These are phyloP conservation scores for Trichopria drosophilae DNA, from an alignment of 2,888 invertebrate species.

Conservation along the genomic window DNA sequence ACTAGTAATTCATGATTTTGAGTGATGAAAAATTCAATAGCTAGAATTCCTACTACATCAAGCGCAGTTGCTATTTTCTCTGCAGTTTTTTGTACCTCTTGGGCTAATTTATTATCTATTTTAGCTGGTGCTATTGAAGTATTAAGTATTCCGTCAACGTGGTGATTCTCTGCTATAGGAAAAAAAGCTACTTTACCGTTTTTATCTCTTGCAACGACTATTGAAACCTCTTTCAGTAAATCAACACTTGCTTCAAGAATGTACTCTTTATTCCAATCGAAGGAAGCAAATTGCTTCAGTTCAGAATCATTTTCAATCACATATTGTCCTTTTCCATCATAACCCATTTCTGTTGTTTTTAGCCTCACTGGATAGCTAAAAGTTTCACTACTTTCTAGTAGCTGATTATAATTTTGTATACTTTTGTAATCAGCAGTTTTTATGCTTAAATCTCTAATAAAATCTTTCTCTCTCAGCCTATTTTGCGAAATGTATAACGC, in stretches of 20 bases:
- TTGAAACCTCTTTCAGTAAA: constrained; percentile 18
- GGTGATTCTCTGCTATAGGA: constrained; percentile 15
- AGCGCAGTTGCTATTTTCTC: constrained; percentile 15
- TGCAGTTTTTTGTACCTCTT: constrained; percentile 15
- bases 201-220: constrained; percentile 16
- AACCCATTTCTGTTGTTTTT: constrained; percentile 18
- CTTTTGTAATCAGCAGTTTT: constrained; percentile 14
- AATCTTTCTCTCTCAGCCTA: constrained; percentile 13
- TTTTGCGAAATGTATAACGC: constrained; percentile 18
- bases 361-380: constrained; percentile 17
- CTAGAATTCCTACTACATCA: constrained; percentile 15
- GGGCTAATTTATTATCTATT: constrained; percentile 14
- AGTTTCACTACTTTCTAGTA: constrained; percentile 14
- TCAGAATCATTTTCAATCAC: constrained; percentile 17
- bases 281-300: constrained; percentile 16
- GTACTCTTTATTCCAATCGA: constrained; percentile 17
- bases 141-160: constrained; percentile 16
- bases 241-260: constrained; percentile 17
- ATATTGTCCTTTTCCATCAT: constrained; percentile 18
- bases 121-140: constrained; percentile 15
- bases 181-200: constrained; percentile 17
- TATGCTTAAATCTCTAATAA: constrained; percentile 12
- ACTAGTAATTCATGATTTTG: constrained; percentile 12
- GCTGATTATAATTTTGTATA: constrained; percentile 18
- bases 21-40: constrained; percentile 15